Evolutionary conservation across 2,888 invertebrate genomes (phyloP).

Genomic region (Mythimna loreyi): DNA sequence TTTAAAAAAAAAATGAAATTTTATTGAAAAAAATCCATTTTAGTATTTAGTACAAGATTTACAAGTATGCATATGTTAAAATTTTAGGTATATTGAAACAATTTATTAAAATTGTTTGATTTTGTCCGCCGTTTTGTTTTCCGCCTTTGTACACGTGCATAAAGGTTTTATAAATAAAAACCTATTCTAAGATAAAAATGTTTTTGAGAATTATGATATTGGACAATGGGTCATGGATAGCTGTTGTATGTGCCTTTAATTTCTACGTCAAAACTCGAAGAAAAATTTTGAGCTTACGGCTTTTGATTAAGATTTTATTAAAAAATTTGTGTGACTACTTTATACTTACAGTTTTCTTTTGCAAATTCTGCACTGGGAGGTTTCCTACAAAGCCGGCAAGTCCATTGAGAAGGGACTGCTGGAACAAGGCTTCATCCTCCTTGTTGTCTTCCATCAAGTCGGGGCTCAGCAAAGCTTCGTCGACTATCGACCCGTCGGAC

Average conservation of each 20-base stretch:
- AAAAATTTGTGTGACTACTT: not conserved
- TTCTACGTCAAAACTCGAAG: not conserved
- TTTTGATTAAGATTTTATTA: not conserved
- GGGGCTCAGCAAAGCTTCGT: constrained; percentile 90
- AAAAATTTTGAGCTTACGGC: not conserved
- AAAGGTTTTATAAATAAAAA: not conserved
- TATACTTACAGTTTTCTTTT: constrained; percentile 90
- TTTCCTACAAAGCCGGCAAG: constrained; percentile 93
- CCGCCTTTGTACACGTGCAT: too few species aligned
- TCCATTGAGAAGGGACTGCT: constrained; percentile 91
- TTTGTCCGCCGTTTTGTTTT: too few species aligned
- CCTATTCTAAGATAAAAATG: not conserved
- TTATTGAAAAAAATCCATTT: too few species aligned
- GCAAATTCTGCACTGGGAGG: constrained; percentile 91
- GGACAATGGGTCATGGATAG: not conserved
- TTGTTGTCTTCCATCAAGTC: constrained; percentile 73
- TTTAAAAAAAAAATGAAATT: too few species aligned
- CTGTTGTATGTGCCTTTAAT: not conserved
- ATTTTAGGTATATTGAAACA: too few species aligned
- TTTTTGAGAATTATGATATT: not conserved
- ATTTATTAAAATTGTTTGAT: too few species aligned
- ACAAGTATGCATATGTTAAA: too few species aligned
- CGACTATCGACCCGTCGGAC: constrained; percentile 93
- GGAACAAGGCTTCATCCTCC: constrained; percentile 83
- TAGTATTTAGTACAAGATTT: too few species aligned